Evolutionary conservation across 1,140 invertebrate genomes (phyloP).

Genomic region (Macrosteles quadrilineatus): DNA sequence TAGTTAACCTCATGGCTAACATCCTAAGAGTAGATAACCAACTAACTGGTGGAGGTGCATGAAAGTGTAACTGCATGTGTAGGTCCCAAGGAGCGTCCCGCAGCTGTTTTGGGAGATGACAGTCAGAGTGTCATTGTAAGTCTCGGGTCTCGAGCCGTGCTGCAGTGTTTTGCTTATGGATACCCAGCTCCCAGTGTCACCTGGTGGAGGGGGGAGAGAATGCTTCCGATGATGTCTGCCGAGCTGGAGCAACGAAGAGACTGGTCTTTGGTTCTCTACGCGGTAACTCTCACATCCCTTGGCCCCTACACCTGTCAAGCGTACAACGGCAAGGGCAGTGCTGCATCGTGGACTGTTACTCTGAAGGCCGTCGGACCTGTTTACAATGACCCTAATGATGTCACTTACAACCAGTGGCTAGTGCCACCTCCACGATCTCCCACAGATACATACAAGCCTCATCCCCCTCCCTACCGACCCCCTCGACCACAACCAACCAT

Average conservation of each 20-base stretch:
- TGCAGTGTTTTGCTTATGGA: slow-evolving; percentile 82
- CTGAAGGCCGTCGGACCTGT: slow-evolving; percentile 69
- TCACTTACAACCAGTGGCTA: slow-evolving; percentile 46
- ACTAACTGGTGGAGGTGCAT: slow-evolving; percentile 23
- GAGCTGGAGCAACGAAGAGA: slow-evolving; percentile 74
- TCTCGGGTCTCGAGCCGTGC: slow-evolving; percentile 65
- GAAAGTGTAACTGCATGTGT: slow-evolving; percentile 33
- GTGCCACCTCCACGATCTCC: slow-evolving; percentile 46
- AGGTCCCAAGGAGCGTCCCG: slow-evolving; percentile 55
- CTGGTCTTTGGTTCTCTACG: slow-evolving; percentile 69
- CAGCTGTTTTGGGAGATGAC: slow-evolving; percentile 59
- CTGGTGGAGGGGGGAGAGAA: slow-evolving; percentile 82
- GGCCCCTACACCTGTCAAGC: slow-evolving; percentile 86
- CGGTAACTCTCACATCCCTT: slow-evolving; percentile 67
- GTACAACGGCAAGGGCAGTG: slow-evolving; percentile 77
- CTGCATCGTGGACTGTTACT: slow-evolving; percentile 71
- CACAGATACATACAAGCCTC: slow-evolving; percentile 36
- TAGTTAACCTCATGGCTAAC: too few species aligned
- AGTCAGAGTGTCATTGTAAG: slow-evolving; percentile 64
- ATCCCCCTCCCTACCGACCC: slow-evolving; percentile 36
- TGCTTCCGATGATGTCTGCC: slow-evolving; percentile 67
- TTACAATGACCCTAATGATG: slow-evolving; percentile 47
- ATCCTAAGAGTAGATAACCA: not conserved
- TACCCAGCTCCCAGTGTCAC: slow-evolving; percentile 77
- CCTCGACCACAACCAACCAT: slow-evolving; percentile 44